phyloP scores from a whole-genome alignment of 1,140 invertebrate species.

The Dinothrombium tinctorium region DNA sequence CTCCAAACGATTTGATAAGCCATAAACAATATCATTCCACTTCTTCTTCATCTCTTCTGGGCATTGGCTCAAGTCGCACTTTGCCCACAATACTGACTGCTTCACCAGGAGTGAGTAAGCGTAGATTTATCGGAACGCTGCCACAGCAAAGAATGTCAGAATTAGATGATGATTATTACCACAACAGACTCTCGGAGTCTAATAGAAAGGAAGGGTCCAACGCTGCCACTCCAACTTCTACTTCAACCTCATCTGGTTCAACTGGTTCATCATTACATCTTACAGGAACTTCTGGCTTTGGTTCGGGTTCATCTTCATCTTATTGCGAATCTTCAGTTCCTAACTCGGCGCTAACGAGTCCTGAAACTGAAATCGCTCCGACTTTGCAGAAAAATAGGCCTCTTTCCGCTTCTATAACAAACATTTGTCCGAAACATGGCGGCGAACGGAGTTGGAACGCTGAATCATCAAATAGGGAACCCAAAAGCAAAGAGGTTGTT shows the following conservation, averaged over 20 bases:
- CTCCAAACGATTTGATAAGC: neutral
- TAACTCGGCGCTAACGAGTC: conserved; percentile 1
- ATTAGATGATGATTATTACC: conserved; percentile 2
- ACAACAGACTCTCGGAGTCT: neutral
- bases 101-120: neutral
- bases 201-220: neutral
- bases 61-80: neutral
- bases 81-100: neutral
- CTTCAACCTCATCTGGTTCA: conserved; percentile 1
- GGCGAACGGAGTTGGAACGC: no score
- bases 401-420: neutral
- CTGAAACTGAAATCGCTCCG: conserved; percentile 1
- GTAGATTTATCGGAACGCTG: neutral
- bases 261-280: neutral
- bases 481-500: neutral
- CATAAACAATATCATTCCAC: neutral
- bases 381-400: neutral
- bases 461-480: no score
- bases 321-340: conserved; percentile 1
- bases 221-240: neutral
- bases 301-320: neutral
- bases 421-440: no score
- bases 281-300: conserved; percentile 1
- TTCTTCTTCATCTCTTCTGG: neutral
- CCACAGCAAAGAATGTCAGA: neutral